Percentiles rank a stretch among this genome's conserved stretches.
Evolutionary conservation across 1,140 invertebrate species (phyloP).

Genomic region (Musca domestica): DNA sequence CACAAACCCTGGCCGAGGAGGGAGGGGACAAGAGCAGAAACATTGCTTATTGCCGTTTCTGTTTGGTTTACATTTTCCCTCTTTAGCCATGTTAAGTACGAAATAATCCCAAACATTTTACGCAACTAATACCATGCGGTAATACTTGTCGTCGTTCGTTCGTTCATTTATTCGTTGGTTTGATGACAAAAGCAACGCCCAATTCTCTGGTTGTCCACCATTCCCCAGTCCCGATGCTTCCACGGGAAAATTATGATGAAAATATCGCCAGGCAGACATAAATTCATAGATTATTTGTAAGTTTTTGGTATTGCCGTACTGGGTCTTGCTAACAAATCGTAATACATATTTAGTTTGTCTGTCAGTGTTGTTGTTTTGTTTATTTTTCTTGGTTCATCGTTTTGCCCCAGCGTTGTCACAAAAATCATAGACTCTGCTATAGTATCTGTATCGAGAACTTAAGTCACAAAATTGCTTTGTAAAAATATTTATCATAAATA

Average conservation of each 20-base stretch:
- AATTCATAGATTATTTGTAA: slow-evolving; percentile 16
- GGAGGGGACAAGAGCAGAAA: no score
- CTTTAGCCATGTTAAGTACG: background rate
- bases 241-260: background rate
- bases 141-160: background rate
- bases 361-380: background rate
- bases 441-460: no score
- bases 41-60: background rate
- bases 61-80: background rate
- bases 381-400: slow-evolving; percentile 4
- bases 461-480: no score
- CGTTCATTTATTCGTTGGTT: no score
- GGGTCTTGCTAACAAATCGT: slow-evolving; percentile 5
- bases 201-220: no score
- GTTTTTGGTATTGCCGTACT: background rate
- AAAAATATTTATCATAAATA: no score
- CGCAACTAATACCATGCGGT: slow-evolving; percentile 9
- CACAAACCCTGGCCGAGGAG: no score
- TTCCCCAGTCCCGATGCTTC: no score
- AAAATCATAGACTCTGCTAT: slow-evolving; percentile 1
- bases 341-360: background rate
- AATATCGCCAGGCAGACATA: background rate
- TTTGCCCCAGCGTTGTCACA: background rate
- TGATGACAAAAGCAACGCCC: no score
- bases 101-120: slow-evolving; percentile 19